These are phyloP conservation scores for Sarcoramphus papa DNA, from an alignment of 2,797 vertebrate species.

Conservation along the genomic window DNA sequence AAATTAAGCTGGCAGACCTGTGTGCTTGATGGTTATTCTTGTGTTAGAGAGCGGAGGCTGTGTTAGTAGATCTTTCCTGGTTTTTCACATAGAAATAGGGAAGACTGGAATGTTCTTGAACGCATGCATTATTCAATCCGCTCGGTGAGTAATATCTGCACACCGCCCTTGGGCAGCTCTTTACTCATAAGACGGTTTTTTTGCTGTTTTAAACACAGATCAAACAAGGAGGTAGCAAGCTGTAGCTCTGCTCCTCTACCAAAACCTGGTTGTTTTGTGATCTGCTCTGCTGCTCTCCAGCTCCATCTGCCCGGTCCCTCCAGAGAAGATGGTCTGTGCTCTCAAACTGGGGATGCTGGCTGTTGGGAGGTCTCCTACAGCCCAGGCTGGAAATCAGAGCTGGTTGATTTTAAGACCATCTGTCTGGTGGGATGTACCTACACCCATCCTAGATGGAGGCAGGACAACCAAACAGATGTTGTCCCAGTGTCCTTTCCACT, in stretches of 20 bases:
- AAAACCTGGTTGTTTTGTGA: no score
- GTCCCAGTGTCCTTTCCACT: background rate
- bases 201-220: background rate
- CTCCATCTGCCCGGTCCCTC: background rate
- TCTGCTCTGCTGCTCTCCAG: background rate
- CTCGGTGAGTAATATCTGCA: background rate
- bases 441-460: no score
- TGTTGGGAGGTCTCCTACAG: no score
- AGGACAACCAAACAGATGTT: no score
- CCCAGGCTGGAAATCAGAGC: background rate
- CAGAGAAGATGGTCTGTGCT: background rate
- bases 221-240: background rate
- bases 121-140: no score
- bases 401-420: background rate
- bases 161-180: background rate
- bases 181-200: background rate
- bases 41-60: background rate
- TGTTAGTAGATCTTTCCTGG: background rate
- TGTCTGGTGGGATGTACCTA: background rate
- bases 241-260: background rate
- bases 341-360: background rate
- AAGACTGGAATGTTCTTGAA: background rate
- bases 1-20: background rate
- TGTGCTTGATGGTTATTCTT: background rate
- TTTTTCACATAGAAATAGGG: accelerated